Evolutionary conservation across 2,113 vertebrate species (phyloP), one percentile per base, ranked within the genome.

Genomic region (Gobiocypris rarus): DNA sequence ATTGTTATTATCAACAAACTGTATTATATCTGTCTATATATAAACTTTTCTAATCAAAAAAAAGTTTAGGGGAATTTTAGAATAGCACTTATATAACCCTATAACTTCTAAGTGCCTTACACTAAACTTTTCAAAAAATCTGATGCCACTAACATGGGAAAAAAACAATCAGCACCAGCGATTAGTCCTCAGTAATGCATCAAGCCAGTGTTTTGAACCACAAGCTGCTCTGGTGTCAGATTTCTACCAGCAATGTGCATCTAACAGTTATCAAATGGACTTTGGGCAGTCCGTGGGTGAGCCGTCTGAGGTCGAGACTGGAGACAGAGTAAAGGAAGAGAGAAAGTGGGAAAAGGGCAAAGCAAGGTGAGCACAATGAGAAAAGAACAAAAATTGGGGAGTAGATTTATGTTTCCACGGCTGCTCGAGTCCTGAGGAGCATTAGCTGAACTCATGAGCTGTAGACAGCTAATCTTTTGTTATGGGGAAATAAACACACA

Each of bases 391-490:
- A 54, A 24, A 45, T 75, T 85, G 75, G 81, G 54, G 69, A 54
- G 56, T 41, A 45, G 84, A 92, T 89, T 90, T 86, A 89, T 81
- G 71, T 86, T 92, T 87, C 87, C 82, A 88, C 52, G 84, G 71
- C 81, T 70, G 82, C 67, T 85, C 69, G 15, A 15, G 34, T 61
- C 73, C 81, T 83, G 75, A 78, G 28, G 70, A 81, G 87, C 88
- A 89, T 86, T 81, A 85, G 77, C 84, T 80, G 75, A 80, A 82
- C 84, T 84, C 84, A 70, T 82, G 61, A 85, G 84, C 86, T 86
- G 89, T 26, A 77, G 90, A 93, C 91, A 89, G 92, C 91, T 90
- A 91, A 93, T 92, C 90, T 92, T 93, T 92, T 92, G 90, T 91
- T 91, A 67, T 75, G 85, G 81, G 76, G 83, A 85, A 82, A 77